These are phyloP conservation scores for Micoletzkya japonica DNA, from an alignment of 2,888 invertebrate species.

Conservation along the genomic window DNA sequence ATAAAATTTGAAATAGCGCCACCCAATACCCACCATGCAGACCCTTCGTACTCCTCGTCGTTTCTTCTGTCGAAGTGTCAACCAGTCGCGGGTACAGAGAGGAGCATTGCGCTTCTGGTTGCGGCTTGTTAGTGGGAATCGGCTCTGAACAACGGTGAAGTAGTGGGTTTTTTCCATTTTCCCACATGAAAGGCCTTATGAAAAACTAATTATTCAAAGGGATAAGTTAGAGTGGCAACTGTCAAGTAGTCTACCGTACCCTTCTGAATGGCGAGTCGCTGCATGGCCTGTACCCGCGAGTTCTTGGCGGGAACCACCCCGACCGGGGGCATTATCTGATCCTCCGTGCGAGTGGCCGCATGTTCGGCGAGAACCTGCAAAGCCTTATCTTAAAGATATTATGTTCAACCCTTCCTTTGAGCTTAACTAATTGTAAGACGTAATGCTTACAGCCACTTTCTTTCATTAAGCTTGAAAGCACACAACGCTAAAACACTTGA, in stretches of 20 bases:
- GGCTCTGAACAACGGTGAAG: constrained; percentile 37
- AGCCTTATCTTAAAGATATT: not conserved
- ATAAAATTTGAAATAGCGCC: not conserved
- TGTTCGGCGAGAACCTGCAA: constrained; percentile 20
- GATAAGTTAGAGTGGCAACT: not conserved
- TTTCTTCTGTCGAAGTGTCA: constrained; percentile 24
- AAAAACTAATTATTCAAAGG: not conserved
- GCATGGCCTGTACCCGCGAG: constrained; percentile 56
- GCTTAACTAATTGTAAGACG: no score
- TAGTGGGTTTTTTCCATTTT: not conserved
- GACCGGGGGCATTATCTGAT: constrained; percentile 58
- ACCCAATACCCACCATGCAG: not conserved
- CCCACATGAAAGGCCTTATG: not conserved
- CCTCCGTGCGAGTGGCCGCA: constrained; percentile 2
- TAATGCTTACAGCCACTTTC: not conserved
- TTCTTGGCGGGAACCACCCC: constrained; percentile 55
- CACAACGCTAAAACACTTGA: constrained; percentile 23
- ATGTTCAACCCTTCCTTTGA: no score
- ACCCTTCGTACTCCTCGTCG: not conserved
- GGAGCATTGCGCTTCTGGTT: no score
- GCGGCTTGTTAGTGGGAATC: constrained; percentile 32
- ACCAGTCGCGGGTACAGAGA: constrained; percentile 30
- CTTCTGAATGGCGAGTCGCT: constrained; percentile 58
- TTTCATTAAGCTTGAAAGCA: constrained; percentile 26
- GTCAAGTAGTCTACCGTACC: constrained; percentile 35